Percentiles rank a stretch among this genome's conserved stretches.
These are phyloP conservation scores for Acrocephalus arundinaceus DNA, from an alignment of 2,113 vertebrate genomes.

Conservation along the genomic window DNA sequence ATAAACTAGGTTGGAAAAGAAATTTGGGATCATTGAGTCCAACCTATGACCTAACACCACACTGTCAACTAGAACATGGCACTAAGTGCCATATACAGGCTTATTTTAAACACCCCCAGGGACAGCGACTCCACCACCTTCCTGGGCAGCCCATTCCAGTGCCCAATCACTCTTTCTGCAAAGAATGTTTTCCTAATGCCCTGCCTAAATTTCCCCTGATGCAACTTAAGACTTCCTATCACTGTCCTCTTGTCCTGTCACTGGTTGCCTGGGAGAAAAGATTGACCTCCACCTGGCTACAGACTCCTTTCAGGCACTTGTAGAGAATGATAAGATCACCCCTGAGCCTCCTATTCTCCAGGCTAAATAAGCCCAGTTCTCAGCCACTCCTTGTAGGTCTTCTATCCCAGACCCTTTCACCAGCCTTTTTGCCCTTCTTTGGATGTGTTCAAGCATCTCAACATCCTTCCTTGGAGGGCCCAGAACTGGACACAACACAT, in stretches of 20 bases:
- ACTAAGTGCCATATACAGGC: not conserved
- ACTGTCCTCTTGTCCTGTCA: not conserved
- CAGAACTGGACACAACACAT: not conserved
- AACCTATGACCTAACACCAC: not conserved
- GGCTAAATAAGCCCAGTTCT: not conserved
- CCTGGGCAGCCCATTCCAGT: not conserved
- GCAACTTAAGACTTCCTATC: not conserved
- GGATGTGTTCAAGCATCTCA: accelerated
- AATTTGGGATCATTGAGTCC: not conserved
- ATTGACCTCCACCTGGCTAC: not conserved
- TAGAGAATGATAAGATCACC: not conserved
- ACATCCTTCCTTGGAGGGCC: accelerated
- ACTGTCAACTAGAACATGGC: not conserved
- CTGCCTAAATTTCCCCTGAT: not conserved
- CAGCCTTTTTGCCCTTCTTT: not conserved
- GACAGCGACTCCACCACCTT: not conserved
- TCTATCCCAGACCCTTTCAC: not conserved
- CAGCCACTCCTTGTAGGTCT: not conserved
- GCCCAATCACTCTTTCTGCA: not conserved
- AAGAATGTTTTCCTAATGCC: not conserved
- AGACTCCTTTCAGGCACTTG: not conserved
- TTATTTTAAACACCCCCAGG: not conserved
- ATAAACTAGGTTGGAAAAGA: not conserved
- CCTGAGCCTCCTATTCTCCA: not conserved
- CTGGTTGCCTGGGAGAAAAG: not conserved